These are phyloP conservation scores for Hippocampus guttulatus DNA, from an alignment of 2,113 vertebrate genomes.

Conservation along the genomic window DNA sequence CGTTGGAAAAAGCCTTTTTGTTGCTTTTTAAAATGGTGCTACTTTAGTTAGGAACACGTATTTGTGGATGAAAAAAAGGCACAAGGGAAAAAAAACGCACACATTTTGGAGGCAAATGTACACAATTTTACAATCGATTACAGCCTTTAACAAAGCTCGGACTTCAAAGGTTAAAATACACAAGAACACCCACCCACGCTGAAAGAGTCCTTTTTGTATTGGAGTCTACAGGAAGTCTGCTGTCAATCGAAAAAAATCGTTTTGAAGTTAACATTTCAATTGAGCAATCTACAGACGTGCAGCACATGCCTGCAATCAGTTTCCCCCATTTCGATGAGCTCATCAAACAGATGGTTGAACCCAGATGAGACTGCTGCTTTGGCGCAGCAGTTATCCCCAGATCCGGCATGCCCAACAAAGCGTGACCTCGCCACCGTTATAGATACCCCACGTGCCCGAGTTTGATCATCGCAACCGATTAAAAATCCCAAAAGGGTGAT, in stretches of 20 bases:
- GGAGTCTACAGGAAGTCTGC: conserved; percentile 5
- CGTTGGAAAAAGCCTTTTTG: too few species aligned
- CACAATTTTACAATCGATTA: not conserved
- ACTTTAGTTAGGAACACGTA: too few species aligned
- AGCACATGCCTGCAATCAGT: conserved; percentile 5
- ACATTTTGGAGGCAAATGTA: not conserved
- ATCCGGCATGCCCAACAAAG: conserved; percentile 2
- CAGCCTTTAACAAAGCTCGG: not conserved
- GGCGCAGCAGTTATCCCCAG: conserved; percentile 18
- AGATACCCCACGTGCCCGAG: too few species aligned
- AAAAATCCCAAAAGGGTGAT: not conserved
- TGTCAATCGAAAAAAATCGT: not conserved
- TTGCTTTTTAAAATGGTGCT: too few species aligned
- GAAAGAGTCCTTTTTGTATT: conserved; percentile 13
- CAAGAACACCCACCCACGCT: not conserved
- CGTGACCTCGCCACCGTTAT: too few species aligned
- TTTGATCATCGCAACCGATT: not conserved
- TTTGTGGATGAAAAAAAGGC: conserved; percentile 19
- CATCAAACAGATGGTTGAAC: conserved; percentile 22
- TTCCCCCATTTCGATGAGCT: conserved; percentile 12
- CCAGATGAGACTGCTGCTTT: conserved; percentile 27
- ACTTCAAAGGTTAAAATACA: not conserved
- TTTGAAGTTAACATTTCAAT: conserved; percentile 19
- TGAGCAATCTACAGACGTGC: not conserved
- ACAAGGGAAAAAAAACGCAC: not conserved